These are phyloP conservation scores for Rhabditoides inermis DNA, from an alignment of 2,888 invertebrate genomes.

Conservation along the genomic window DNA sequence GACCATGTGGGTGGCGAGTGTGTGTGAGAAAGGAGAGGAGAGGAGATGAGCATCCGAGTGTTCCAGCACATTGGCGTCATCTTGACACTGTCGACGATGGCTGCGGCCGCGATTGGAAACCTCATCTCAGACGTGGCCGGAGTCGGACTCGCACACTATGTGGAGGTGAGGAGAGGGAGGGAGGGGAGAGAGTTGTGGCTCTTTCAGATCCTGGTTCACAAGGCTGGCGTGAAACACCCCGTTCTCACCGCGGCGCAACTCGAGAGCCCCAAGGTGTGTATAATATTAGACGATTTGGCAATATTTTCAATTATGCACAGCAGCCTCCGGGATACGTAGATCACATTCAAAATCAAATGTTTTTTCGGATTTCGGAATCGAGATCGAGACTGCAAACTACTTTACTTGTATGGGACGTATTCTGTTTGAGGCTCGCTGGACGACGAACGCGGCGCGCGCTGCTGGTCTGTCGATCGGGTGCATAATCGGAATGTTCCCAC, in stretches of 20 bases:
- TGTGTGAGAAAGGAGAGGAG: too few species aligned
- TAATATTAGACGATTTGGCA: neutral
- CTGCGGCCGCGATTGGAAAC: slow-evolving; percentile 70
- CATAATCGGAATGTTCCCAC: slow-evolving; percentile 84
- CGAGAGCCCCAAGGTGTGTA: slow-evolving; percentile 56
- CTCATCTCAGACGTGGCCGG: slow-evolving; percentile 89
- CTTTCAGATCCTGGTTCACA: slow-evolving; percentile 50
- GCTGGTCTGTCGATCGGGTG: slow-evolving; percentile 86
- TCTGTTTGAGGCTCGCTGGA: slow-evolving; percentile 33
- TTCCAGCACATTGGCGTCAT: slow-evolving; percentile 35
- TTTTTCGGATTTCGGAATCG: too few species aligned
- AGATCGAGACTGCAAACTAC: too few species aligned
- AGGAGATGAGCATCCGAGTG: too few species aligned
- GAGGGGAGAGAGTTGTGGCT: neutral
- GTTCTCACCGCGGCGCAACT: slow-evolving; percentile 73
- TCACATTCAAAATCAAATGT: too few species aligned
- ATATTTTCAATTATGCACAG: too few species aligned
- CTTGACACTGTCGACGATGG: slow-evolving; percentile 50
- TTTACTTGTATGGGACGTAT: neutral
- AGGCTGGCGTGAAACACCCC: slow-evolving; percentile 76
- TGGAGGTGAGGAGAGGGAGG: slow-evolving; percentile 63
- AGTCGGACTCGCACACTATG: slow-evolving; percentile 87
- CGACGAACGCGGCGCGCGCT: slow-evolving; percentile 66
- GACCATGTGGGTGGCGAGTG: slow-evolving; percentile 63
- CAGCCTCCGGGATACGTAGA: too few species aligned